phyloP scores from a whole-genome alignment of 2,797 vertebrate genomes.

The Paguma larvata region DNA sequence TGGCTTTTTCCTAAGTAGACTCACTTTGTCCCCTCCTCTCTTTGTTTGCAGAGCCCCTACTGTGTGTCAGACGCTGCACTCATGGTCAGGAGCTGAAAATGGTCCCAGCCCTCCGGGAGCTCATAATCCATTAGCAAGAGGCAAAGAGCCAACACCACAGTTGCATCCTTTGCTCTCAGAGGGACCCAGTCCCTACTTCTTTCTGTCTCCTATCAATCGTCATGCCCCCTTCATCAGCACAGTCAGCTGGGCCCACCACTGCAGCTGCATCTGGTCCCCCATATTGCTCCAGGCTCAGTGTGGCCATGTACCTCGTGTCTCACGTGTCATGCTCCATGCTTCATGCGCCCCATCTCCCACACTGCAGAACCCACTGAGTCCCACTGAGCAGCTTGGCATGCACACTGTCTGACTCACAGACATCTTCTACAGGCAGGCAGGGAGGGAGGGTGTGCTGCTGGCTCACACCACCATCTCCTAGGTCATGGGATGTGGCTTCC shows the following conservation, averaged over 20 bases:
- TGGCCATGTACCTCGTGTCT: accelerated
- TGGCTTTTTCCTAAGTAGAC: background rate
- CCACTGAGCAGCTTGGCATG: background rate
- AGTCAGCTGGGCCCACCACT: background rate
- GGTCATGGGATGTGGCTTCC: background rate
- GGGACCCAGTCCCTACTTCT: background rate
- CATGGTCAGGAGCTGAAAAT: background rate
- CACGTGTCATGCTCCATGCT: background rate
- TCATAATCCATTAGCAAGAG: background rate
- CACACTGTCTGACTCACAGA: background rate
- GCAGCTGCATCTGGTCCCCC: background rate
- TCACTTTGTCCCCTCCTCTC: background rate
- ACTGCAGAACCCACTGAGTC: background rate
- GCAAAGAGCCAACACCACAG: background rate
- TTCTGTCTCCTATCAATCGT: background rate
- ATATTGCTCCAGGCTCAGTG: background rate
- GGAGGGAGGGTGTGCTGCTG: background rate
- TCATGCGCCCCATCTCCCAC: background rate
- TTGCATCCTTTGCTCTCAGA: background rate
- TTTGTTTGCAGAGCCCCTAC: background rate
- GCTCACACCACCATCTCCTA: no score
- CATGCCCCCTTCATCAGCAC: background rate
- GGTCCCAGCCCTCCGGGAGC: background rate
- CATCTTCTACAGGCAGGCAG: background rate
- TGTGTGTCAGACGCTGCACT: background rate